These are phyloP conservation scores for Anagyrus pseudococci DNA, from an alignment of 2,888 invertebrate genomes.

Conservation along the genomic window DNA sequence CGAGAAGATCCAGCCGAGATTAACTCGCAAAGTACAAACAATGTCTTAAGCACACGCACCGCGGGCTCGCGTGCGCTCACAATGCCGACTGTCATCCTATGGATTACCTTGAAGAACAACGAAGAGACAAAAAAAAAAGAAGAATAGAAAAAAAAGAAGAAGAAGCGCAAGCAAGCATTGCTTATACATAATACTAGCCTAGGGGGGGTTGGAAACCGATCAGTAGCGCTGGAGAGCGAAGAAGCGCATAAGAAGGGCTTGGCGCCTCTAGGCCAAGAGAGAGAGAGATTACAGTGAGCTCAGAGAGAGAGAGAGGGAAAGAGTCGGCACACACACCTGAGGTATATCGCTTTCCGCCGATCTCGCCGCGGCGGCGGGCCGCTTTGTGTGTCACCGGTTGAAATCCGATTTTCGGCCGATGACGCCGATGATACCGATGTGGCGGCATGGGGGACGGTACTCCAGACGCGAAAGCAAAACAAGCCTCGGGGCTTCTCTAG, in stretches of 20 bases:
- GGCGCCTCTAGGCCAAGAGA: constrained; percentile 1
- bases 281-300: constrained; percentile 21
- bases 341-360: constrained; percentile 25
- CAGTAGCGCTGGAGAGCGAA: neutral
- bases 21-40: neutral
- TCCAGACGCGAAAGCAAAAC: too few relatives aligned
- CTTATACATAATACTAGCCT: too few relatives aligned
- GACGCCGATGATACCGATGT: constrained; percentile 15
- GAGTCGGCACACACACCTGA: constrained; percentile 1
- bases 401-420: constrained; percentile 30
- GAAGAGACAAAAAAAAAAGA: neutral
- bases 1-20: too few relatives aligned
- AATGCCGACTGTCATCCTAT: too few relatives aligned
- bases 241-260: neutral
- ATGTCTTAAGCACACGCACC: neutral
- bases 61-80: neutral
- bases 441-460: neutral
- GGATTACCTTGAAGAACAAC: constrained; percentile 1
- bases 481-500: too few relatives aligned
- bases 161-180: neutral
- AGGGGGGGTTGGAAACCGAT: neutral
- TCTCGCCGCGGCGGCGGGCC: too few relatives aligned
- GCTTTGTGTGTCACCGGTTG: neutral
- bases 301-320: neutral
- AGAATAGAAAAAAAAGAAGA: neutral